Evolutionary conservation across 1,140 invertebrate species (phyloP).

Genomic region (Globodera rostochiensis): DNA sequence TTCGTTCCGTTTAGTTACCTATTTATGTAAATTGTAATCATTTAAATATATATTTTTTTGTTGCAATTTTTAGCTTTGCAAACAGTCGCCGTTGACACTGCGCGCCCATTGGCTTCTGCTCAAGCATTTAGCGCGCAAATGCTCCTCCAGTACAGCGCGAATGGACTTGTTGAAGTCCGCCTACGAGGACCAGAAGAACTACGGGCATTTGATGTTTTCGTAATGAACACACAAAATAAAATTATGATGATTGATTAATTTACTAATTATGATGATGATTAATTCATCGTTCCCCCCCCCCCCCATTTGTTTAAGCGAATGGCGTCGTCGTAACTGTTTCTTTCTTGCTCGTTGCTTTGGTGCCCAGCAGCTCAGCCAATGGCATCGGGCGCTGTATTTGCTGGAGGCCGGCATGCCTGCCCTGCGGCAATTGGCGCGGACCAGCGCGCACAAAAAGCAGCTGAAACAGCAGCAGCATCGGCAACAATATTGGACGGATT

Average conservation of each 20-base stretch:
- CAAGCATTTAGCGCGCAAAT: conserved; percentile 14
- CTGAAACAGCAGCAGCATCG: neutral
- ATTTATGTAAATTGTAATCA: conserved; percentile 1
- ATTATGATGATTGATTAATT: no score
- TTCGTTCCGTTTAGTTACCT: neutral
- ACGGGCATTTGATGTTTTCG: conserved; percentile 35
- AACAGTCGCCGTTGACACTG: conserved; percentile 20
- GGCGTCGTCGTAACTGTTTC: conserved; percentile 32
- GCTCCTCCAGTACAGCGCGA: neutral
- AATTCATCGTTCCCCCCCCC: no score
- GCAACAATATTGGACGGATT: neutral
- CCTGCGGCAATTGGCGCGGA: conserved; percentile 29
- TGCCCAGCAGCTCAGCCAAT: conserved; percentile 7
- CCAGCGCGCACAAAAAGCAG: conserved; percentile 6
- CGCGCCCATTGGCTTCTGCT: conserved; percentile 23
- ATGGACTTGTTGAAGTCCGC: conserved; percentile 12
- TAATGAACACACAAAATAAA: neutral
- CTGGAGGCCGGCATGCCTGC: conserved; percentile 21
- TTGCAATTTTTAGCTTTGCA: conserved; percentile 9
- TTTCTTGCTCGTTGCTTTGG: conserved; percentile 1
- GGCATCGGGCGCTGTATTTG: conserved; percentile 17
- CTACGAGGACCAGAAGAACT: conserved; percentile 26
- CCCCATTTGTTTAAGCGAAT: conserved; percentile 25
- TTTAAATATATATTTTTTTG: neutral
- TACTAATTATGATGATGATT: no score